A percentile compares a stretch with the other conserved stretches of the same genome.
Evolutionary conservation across 2,888 invertebrate species (phyloP).

Genomic region (Calliopum simillimum): DNA sequence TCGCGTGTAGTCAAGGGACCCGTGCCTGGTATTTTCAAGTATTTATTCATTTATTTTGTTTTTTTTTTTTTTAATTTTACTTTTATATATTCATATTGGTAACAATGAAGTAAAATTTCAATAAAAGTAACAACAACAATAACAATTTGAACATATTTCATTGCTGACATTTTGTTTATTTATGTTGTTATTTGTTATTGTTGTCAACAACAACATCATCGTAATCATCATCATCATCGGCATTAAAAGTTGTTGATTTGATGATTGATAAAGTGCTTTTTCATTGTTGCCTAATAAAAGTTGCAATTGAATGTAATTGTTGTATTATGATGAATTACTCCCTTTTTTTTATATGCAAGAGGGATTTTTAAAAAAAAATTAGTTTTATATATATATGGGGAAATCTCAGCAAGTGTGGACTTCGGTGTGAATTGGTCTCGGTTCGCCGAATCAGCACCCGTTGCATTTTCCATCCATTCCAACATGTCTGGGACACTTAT

Average conservation of each 20-base stretch:
- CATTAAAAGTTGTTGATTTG: conserved; percentile 1
- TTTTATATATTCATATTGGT: too few species aligned
- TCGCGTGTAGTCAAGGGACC: neutral
- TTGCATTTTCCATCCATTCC: too few species aligned
- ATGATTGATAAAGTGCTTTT: conserved; percentile 51
- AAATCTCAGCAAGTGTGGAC: too few species aligned
- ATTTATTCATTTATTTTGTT: neutral
- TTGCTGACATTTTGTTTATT: conserved; percentile 22
- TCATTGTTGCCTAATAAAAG: conserved; percentile 48
- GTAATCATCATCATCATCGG: neutral
- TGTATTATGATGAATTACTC: neutral
- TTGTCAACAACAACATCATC: neutral
- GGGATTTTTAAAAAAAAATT: too few species aligned
- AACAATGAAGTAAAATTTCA: neutral
- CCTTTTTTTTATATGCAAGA: too few species aligned
- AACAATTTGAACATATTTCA: neutral
- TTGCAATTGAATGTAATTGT: conserved; percentile 44
- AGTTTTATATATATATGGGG: too few species aligned
- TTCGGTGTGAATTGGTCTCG: too few species aligned
- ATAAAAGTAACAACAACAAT: neutral
- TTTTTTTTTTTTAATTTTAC: neutral
- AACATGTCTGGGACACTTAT: too few species aligned
- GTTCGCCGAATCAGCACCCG: too few species aligned
- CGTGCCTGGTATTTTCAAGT: neutral
- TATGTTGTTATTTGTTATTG: conserved; percentile 3